phyloP scores from a whole-genome alignment of 2,113 vertebrate species.

The Gymnarchus niloticus region DNA sequence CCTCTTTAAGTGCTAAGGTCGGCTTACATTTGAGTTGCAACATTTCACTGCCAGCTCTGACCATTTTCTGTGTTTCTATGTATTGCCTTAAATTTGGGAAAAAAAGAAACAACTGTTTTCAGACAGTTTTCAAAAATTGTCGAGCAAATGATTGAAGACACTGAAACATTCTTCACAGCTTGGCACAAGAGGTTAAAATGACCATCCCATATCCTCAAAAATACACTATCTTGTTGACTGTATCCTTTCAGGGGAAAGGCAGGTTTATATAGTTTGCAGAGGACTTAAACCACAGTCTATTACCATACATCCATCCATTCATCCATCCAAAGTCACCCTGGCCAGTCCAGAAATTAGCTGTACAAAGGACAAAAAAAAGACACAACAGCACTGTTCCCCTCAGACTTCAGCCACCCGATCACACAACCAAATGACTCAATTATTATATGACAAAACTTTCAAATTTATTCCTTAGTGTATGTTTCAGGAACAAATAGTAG shows the following conservation, averaged over 20 bases:
- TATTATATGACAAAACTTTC: neutral
- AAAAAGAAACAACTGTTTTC: neutral
- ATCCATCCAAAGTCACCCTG: neutral
- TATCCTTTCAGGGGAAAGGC: neutral
- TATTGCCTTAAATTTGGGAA: neutral
- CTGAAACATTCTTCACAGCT: no score
- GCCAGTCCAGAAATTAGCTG: neutral
- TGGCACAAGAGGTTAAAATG: neutral
- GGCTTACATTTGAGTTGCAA: neutral
- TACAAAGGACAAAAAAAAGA: neutral
- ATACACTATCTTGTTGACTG: neutral
- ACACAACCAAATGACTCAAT: neutral
- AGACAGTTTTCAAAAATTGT: no score
- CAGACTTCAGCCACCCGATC: neutral
- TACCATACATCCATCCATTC: neutral
- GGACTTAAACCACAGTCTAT: neutral
- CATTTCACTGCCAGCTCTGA: neutral
- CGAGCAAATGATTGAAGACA: no score
- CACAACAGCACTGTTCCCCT: neutral
- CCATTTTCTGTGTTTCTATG: neutral
- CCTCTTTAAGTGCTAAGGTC: neutral
- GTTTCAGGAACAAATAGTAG: neutral
- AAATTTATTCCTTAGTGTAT: neutral
- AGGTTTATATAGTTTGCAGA: neutral
- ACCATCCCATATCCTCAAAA: neutral